phyloP scores from a whole-genome alignment of 2,797 vertebrate genomes.

The Enteromius afrohamiltoni region DNA sequence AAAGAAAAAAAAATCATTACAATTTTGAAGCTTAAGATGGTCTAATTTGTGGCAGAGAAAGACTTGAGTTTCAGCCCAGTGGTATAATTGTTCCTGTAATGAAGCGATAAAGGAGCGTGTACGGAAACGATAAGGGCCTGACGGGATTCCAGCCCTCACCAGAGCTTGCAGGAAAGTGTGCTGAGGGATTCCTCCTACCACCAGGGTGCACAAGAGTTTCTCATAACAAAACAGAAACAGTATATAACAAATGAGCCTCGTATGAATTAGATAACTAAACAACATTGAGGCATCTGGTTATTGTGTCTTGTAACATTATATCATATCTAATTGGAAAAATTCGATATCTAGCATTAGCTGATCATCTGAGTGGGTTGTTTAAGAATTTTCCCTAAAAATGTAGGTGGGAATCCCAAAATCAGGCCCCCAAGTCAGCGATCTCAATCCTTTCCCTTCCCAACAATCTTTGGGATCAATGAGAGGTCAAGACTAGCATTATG shows the following conservation, averaged over 20 bases:
- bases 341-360: background rate
- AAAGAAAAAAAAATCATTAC: background rate
- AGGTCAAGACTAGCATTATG: conserved; percentile 89
- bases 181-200: conserved; percentile 15
- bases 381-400: background rate
- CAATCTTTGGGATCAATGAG: conserved; percentile 73
- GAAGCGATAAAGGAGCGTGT: conserved; percentile 23
- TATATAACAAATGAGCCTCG: background rate
- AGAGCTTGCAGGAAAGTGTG: conserved; percentile 1
- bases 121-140: conserved; percentile 16
- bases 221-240: background rate
- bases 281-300: background rate
- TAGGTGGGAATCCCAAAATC: conserved; percentile 68
- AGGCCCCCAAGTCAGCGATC: conserved; percentile 70
- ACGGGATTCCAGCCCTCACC: conserved; percentile 49
- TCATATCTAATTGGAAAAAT: background rate
- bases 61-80: conserved; percentile 77
- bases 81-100: conserved; percentile 68
- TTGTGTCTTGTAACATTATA: background rate
- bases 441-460: conserved; percentile 71
- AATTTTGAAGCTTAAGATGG: conserved; percentile 15
- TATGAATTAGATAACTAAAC: background rate
- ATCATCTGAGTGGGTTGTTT: background rate
- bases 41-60: conserved; percentile 36
- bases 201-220: conserved; percentile 6